Evolutionary conservation across 2,797 vertebrate genomes (phyloP).

Genomic region (Acomys russatus): DNA sequence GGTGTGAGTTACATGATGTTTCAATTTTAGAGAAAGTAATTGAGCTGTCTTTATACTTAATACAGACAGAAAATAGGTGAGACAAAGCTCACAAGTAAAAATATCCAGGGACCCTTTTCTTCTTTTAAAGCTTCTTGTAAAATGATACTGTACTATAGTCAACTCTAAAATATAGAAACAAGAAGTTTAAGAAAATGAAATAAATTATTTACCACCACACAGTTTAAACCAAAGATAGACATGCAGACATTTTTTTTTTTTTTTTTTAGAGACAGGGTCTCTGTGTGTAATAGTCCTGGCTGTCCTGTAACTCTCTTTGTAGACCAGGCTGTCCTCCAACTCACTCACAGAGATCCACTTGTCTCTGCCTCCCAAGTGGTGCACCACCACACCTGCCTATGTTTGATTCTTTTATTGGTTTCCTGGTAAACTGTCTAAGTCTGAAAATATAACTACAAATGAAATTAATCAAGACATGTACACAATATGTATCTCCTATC

Average conservation of each 20-base stretch:
- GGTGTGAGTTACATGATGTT: background rate
- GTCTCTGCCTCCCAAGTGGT: no score
- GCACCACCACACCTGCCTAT: no score
- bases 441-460: background rate
- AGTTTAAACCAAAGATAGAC: constrained; percentile 26
- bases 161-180: background rate
- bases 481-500: constrained; percentile 16
- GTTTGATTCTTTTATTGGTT: background rate
- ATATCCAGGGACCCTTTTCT: background rate
- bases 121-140: constrained; percentile 1
- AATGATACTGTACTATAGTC: background rate
- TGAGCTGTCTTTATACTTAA: constrained; percentile 33
- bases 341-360: no score
- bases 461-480: background rate
- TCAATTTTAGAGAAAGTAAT: background rate
- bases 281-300: no score
- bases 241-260: no score
- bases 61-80: background rate
- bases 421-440: background rate
- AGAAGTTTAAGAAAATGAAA: constrained; percentile 46
- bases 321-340: no score
- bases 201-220: constrained; percentile 4
- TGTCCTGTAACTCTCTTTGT: no score
- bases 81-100: background rate
- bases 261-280: no score